A percentile compares a stretch with the other conserved stretches of the same genome.
phyloP scores from a whole-genome alignment of 2,888 invertebrate species.

The Volucella inanis region DNA sequence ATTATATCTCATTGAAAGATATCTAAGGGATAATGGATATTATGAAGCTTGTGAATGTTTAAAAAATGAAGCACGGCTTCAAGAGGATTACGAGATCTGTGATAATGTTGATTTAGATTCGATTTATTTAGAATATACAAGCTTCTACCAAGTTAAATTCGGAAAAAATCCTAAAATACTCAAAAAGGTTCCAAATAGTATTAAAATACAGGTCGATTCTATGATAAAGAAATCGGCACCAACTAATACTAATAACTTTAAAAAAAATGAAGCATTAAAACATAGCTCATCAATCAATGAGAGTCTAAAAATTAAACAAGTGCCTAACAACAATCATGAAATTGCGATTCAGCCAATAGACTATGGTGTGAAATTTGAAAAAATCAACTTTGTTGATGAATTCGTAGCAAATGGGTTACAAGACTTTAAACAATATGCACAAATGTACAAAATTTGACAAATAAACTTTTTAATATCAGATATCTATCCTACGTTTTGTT shows the following conservation, averaged over 20 bases:
- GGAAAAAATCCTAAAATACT: constrained; percentile 93
- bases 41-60: constrained; percentile 87
- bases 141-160: constrained; percentile 93
- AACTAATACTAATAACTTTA: constrained; percentile 17
- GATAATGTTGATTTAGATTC: constrained; percentile 96
- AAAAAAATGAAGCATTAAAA: constrained; percentile 47
- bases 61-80: constrained; percentile 88
- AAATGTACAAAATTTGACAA: constrained; percentile 25
- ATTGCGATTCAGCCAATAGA: constrained; percentile 49
- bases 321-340: constrained; percentile 60
- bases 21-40: constrained; percentile 87
- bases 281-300: constrained; percentile 20
- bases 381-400: constrained; percentile 36
- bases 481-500: neutral
- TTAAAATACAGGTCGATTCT: constrained; percentile 63
- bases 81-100: constrained; percentile 89
- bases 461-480: neutral
- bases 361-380: constrained; percentile 50
- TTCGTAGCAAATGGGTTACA: constrained; percentile 41
- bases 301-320: constrained; percentile 63
- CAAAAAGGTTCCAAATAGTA: constrained; percentile 81
- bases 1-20: constrained; percentile 87
- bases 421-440: constrained; percentile 57
- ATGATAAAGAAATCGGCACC: constrained; percentile 25
- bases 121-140: constrained; percentile 94